Conservation (phyloP, 2,797 vertebrate genomes). For the Neosilurus mollespiculum region DNA sequence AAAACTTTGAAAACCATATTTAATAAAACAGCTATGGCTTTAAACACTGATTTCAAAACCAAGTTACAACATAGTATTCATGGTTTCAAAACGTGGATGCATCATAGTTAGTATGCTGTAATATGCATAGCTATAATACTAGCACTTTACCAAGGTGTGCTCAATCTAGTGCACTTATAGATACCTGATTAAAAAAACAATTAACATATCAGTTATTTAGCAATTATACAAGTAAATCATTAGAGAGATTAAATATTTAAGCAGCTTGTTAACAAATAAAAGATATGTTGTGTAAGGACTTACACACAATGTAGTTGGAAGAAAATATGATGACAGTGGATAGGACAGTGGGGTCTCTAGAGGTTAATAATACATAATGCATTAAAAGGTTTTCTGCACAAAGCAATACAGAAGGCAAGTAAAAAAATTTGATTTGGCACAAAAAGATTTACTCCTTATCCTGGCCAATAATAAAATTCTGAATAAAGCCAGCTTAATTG, state of each 20-base stretch:
- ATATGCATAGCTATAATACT: background rate
- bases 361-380: background rate
- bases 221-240: background rate
- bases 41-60: background rate
- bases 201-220: background rate
- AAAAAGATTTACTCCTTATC: background rate
- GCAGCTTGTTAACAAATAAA: background rate
- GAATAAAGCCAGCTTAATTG: background rate
- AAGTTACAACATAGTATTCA: constrained; percentile 1
- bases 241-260: background rate
- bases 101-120: background rate
- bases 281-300: background rate
- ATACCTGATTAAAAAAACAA: background rate
- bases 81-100: constrained; percentile 1
- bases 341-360: no score
- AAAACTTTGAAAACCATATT: background rate
- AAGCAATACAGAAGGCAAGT: background rate
- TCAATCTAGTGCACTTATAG: background rate
- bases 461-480: background rate
- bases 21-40: background rate
- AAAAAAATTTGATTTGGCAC: background rate
- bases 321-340: no score
- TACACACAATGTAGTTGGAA: no score
- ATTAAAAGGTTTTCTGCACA: background rate
- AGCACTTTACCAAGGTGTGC: background rate